Conservation (phyloP, 1,140 invertebrate species). For the Littorina saxatilis region DNA sequence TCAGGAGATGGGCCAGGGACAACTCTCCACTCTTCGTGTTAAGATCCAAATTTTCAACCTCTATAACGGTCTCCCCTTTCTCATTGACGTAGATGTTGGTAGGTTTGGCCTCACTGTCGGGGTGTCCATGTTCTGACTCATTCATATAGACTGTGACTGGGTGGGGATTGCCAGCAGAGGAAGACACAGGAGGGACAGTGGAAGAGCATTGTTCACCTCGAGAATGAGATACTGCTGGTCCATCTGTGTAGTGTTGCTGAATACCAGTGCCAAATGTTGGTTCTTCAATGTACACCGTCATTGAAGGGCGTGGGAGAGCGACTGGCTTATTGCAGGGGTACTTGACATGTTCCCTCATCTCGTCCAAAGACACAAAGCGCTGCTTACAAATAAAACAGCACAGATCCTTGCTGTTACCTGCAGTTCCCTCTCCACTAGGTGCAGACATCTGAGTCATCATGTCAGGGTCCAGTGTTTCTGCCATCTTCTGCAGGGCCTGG, state of each 20-base stretch:
- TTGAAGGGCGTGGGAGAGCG: neutral
- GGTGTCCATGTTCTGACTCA: neutral
- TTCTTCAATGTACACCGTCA: conserved; percentile 19
- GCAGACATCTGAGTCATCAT: conserved; percentile 11
- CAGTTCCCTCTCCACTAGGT: conserved; percentile 33
- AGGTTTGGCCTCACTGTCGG: conserved; percentile 28
- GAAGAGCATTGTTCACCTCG: neutral
- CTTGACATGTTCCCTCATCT: conserved; percentile 64
- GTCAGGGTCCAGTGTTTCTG: conserved; percentile 35
- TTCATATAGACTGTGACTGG: conserved; percentile 24
- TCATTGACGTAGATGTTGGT: conserved; percentile 49
- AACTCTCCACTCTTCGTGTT: conserved; percentile 44
- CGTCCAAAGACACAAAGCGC: conserved; percentile 58
- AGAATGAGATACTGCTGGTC: neutral
- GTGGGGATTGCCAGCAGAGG: conserved; percentile 18
- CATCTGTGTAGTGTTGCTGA: conserved; percentile 33
- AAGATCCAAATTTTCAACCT: conserved; percentile 46
- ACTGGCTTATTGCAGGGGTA: conserved; percentile 55
- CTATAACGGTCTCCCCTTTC: conserved; percentile 46
- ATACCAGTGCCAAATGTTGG: conserved; percentile 34
- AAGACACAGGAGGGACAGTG: neutral
- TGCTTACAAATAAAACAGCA: conserved; percentile 62
- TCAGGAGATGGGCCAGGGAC: conserved; percentile 44
- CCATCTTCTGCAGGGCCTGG: conserved; percentile 48
- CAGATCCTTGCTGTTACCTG: conserved; percentile 40